A percentile compares a stretch with the other conserved stretches of the same genome.
Conservation (phyloP, 1,140 invertebrate genomes). For the Zaprionus davidi region DNA sequence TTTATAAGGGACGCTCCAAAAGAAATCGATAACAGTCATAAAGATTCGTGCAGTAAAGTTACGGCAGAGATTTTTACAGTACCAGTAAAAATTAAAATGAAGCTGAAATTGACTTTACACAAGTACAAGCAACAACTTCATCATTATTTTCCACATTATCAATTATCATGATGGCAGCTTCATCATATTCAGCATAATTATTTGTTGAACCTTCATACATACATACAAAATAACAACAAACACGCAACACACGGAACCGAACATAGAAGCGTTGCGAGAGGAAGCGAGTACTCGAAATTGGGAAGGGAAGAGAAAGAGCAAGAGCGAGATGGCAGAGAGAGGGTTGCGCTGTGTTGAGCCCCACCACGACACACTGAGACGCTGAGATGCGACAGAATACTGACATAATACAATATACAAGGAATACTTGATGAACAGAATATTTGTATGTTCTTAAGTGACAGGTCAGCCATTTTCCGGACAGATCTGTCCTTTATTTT, state of each 20-base stretch:
- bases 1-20: background rate
- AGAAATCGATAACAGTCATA: conserved; percentile 67
- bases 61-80: conserved; percentile 39
- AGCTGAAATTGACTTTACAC: conserved; percentile 36
- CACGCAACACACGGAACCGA: conserved; percentile 30
- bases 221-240: conserved; percentile 40
- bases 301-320: background rate
- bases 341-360: conserved; percentile 12
- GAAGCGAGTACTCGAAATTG: background rate
- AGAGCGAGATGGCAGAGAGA: background rate
- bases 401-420: background rate
- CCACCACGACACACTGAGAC: background rate
- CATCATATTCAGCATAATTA: conserved; percentile 44
- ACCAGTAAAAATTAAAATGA: conserved; percentile 66
- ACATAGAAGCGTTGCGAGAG: conserved; percentile 20
- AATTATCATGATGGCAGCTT: conserved; percentile 15
- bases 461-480: too few species aligned
- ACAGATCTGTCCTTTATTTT: too few species aligned
- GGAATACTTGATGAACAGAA: too few species aligned
- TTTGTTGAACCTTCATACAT: conserved; percentile 27
- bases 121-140: conserved; percentile 25
- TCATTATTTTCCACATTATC: too few species aligned
- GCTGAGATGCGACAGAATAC: conserved; percentile 6
- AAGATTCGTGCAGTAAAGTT: conserved; percentile 61
- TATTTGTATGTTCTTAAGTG: too few species aligned